Conservation (phyloP, 2,113 vertebrate species). For the Danio rerio region DNA sequence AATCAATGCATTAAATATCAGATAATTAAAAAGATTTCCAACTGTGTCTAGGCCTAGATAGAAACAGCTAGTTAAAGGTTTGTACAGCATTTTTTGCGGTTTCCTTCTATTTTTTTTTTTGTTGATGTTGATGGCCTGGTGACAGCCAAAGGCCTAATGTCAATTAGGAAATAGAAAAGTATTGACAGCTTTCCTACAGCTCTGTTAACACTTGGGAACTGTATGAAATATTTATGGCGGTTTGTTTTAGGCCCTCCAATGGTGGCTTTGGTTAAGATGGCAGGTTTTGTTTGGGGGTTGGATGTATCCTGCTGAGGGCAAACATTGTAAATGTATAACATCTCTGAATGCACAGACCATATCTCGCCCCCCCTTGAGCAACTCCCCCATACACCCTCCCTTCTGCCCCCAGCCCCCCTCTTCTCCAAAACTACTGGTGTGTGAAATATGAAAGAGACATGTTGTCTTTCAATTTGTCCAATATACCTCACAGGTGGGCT, state of each 20-base stretch:
- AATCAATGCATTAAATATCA: not conserved
- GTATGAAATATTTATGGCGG: conserved; percentile 49
- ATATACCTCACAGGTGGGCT: conserved; percentile 92
- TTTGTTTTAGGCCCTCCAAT: conserved; percentile 42
- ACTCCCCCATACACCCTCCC: conserved; percentile 58
- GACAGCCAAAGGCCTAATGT: not conserved
- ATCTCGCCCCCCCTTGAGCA: conserved; percentile 76
- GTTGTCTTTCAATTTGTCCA: conserved; percentile 94
- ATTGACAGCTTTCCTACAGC: conserved; percentile 40
- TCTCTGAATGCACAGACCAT: conserved; percentile 72
- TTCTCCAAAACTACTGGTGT: conserved; percentile 85
- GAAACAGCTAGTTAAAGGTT: not conserved
- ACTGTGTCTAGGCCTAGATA: not conserved
- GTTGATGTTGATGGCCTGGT: not conserved
- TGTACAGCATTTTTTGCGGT: not conserved
- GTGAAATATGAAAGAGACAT: conserved; percentile 99
- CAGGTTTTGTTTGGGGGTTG: conserved; percentile 20
- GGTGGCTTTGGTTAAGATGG: conserved; percentile 31
- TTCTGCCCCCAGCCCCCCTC: conserved; percentile 59
- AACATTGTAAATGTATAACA: conserved; percentile 78
- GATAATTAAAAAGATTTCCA: not conserved
- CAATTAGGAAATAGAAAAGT: conserved; percentile 33
- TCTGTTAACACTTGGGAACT: conserved; percentile 35
- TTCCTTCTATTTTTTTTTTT: too few relatives aligned
- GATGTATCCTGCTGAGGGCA: conserved; percentile 62